phyloP scores from a whole-genome alignment of 2,113 vertebrate species.

The Planiliza haematocheilus region DNA sequence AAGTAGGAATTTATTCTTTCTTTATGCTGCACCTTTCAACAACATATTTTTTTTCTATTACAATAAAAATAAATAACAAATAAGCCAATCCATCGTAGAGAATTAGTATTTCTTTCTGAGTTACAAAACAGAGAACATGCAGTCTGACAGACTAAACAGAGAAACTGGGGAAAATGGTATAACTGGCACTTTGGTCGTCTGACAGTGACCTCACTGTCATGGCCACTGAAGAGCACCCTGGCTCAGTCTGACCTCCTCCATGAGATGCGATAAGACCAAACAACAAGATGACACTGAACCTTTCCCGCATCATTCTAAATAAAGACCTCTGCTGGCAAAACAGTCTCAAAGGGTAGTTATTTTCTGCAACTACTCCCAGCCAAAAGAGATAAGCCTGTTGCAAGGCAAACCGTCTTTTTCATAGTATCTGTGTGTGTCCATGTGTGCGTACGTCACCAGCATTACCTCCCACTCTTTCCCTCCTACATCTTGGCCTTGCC shows the following conservation, averaged over 20 bases:
- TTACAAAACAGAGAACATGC: conserved; percentile 60
- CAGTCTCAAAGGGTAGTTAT: not conserved
- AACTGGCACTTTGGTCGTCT: conserved; percentile 80
- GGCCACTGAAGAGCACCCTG: conserved; percentile 76
- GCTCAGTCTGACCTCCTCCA: conserved; percentile 77
- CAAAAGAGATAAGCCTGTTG: not conserved
- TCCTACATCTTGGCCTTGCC: conserved; percentile 57
- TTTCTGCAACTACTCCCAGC: not conserved
- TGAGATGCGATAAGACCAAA: conserved; percentile 29
- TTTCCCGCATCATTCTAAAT: not conserved
- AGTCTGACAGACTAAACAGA: conserved; percentile 31
- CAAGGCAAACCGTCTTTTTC: conserved; percentile 32
- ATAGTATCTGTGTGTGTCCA: conserved; percentile 24
- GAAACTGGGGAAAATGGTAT: conserved; percentile 60
- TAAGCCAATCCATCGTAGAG: conserved; percentile 34
- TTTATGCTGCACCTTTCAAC: conserved; percentile 44
- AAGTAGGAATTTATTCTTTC: conserved; percentile 80
- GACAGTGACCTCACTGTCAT: conserved; percentile 65
- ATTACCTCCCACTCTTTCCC: conserved; percentile 63
- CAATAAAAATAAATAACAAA: conserved; percentile 68
- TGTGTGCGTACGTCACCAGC: conserved; percentile 24
- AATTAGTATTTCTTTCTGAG: conserved; percentile 35
- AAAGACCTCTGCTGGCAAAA: not conserved
- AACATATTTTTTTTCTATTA: conserved; percentile 50
- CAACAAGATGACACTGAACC: conserved; percentile 37